These are phyloP conservation scores for Invenusta paracnida DNA, from an alignment of 2,888 invertebrate species.

Conservation along the genomic window DNA sequence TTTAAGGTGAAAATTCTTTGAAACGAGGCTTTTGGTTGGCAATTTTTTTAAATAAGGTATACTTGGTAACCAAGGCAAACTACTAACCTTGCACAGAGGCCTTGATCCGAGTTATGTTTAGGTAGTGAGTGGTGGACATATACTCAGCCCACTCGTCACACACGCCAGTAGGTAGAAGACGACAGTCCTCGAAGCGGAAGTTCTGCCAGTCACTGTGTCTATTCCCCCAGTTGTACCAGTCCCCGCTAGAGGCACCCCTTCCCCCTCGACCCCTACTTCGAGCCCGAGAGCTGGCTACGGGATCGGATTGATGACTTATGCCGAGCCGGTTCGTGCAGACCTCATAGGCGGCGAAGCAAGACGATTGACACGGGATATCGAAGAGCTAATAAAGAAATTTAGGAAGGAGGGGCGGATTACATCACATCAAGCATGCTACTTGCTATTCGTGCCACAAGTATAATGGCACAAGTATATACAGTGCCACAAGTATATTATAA, in stretches of 20 bases:
- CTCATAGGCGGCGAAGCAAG: background rate
- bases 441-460: too few relatives aligned
- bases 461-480: too few relatives aligned
- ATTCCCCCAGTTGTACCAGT: background rate
- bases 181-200: background rate
- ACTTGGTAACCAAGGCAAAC: background rate
- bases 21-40: too few relatives aligned
- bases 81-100: background rate
- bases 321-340: background rate
- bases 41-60: background rate
- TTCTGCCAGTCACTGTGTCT: background rate
- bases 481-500: too few relatives aligned
- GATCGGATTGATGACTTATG: background rate
- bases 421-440: too few relatives aligned
- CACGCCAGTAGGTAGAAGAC: background rate
- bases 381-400: background rate
- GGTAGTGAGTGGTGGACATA: background rate
- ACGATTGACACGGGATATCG: background rate
- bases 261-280: background rate
- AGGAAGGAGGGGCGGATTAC: too few relatives aligned
- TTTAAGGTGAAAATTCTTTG: too few relatives aligned
- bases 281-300: background rate
- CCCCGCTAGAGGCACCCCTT: background rate
- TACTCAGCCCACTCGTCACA: background rate
- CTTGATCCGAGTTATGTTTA: background rate